Base-by-base conservation (phyloP, 2,888 invertebrate species). In the Suillia variegata region DNA sequence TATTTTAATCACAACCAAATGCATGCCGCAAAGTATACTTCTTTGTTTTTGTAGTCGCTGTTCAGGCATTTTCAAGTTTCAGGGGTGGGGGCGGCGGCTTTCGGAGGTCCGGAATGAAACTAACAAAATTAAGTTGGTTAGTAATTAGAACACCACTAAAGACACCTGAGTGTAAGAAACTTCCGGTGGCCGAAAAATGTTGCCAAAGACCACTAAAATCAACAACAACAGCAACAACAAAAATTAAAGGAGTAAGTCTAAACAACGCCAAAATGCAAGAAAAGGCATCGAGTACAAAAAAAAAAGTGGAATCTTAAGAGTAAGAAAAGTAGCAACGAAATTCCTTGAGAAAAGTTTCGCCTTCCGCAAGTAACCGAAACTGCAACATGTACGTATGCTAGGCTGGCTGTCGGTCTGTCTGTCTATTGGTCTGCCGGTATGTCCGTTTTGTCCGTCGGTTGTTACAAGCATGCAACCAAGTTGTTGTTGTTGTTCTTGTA, bases 91-190 rank as follows among this genome's bases (percentile, higher is more conserved):
- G 31, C 31, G 6, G 31, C n/a, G n/a, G n/a, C 12, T 31, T 12
- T 31, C 12, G 31, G 31, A 12, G 12, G 31, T 12, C 38, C 8
- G n/a, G 12, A 8, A 4, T 4, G n/a, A n/a, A 38, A 38, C 38
- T 38, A 38, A 38, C 38, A 65, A 73, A 72, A 72, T 72, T 72
- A 72, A 72, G 71, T 72, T 72, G 73, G 71, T 74, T 72, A 71
- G 71, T 74, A 74, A 72, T 72, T 72, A 72, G 71, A 72, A 73
- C 73, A 72, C 75, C 75, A 72, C 71, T 72, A 72, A 72, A 75
- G 68, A 72, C 71, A 72, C 71, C 71, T 72, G 75, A 72, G 71
- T 20, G 71, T 20, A 20, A n/a, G 18, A 45, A 20, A 17, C 45
- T 45, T 45, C 67, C 62, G 55, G 42, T 47, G 24, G 17, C 38